These are phyloP conservation scores for Coelopa frigida DNA, from an alignment of 1,140 invertebrate genomes.

Conservation along the genomic window DNA sequence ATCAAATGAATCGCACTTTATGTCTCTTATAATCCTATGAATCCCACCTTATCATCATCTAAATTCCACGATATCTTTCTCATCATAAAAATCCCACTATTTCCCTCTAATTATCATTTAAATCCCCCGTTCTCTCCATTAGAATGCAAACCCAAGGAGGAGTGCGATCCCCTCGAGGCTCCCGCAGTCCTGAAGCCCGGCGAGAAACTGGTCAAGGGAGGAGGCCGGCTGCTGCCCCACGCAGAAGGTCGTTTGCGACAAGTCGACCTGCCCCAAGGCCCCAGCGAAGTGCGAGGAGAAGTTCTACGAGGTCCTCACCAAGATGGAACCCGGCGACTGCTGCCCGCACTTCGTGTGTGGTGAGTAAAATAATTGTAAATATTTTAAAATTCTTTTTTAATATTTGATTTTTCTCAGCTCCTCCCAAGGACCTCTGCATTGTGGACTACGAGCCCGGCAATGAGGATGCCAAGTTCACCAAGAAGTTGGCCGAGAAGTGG, in stretches of 20 bases:
- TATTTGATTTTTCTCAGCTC: slow-evolving; percentile 43
- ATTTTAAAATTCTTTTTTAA: slow-evolving; percentile 16
- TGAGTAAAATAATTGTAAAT: slow-evolving; percentile 35
- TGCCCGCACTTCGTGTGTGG: slow-evolving; percentile 61
- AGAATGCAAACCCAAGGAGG: slow-evolving; percentile 63
- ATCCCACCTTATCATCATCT: no score
- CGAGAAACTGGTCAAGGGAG: slow-evolving; percentile 51
- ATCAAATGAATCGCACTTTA: no score
- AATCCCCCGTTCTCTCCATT: slow-evolving; percentile 10
- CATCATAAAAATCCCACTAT: no score
- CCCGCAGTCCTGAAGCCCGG: slow-evolving; percentile 52
- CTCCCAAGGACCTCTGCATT: slow-evolving; percentile 62
- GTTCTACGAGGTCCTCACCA: slow-evolving; percentile 49
- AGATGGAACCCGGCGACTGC: slow-evolving; percentile 50
- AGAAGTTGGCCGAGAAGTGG: slow-evolving; percentile 47
- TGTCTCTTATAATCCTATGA: no score
- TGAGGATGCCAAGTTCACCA: slow-evolving; percentile 50
- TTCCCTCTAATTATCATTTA: no score
- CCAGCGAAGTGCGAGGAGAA: slow-evolving; percentile 50
- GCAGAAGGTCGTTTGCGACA: slow-evolving; percentile 52
- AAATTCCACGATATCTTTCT: no score
- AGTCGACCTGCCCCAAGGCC: slow-evolving; percentile 52
- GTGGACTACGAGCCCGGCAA: slow-evolving; percentile 46
- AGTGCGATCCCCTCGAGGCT: slow-evolving; percentile 52
- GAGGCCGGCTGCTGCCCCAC: slow-evolving; percentile 62